Base-by-base conservation (phyloP, 2,113 vertebrate genomes). In the Campylomormyrus numenius region DNA sequence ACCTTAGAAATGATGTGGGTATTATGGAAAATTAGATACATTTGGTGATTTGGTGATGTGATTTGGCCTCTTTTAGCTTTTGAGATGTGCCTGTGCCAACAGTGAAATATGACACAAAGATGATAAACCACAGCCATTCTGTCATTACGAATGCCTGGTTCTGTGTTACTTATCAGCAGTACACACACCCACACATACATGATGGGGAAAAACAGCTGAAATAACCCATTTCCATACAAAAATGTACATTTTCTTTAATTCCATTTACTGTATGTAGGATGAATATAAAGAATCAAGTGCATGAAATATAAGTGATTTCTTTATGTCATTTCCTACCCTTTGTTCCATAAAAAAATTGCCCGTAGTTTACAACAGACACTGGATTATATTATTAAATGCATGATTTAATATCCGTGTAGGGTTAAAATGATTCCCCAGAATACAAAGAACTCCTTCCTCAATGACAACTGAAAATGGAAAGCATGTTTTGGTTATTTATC, bases 41-140 rank as follows among this genome's bases (percentile, higher is more conserved):
- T 89, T 89, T 50, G 62, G 15, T 74, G 62, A 89, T 77, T 77
- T 50, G 62, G 15, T 74, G 62, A 89, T 77, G 53, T 39, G 58
- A 88, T 88, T 46, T 88, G 56, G 52, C 87, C 56, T 21, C 87
- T 88, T 77, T 89, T 31, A 89, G 62, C 88, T 89, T 88, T 50
- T 89, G 27, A 77, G 62, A 74, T 74, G 66, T 74, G 46, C 42
- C n/a, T 45, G 15, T 77, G 6, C 45, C 62, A 48, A 45, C 88
- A 62, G 21, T 77, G 66, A 89, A 89, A 89, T 42, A 77, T 48
- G 45, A 89, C 62, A 74, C n/a, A 49, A 42, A 49, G 88, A 70
- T 49, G 45, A 89, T 89, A 35, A 49, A 31, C 24, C n/a, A 17
- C 3, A 53, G 15, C 49, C 49, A 53, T 80, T 42, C 39, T 42